phyloP scores from a whole-genome alignment of 2,113 vertebrate species.

The Psittacara wagleri region DNA sequence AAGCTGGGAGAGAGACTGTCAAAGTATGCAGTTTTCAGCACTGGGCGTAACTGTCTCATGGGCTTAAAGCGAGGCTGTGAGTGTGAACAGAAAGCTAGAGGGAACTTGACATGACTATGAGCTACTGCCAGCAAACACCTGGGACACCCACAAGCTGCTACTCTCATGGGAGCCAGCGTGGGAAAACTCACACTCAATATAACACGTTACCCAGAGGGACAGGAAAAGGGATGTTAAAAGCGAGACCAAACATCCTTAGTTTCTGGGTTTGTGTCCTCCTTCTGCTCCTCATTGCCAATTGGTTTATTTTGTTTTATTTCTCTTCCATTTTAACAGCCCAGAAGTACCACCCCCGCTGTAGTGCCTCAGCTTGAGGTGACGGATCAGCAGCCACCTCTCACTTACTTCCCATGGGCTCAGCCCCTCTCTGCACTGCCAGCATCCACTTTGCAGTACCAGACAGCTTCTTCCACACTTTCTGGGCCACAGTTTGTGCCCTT shows the following conservation, averaged over 20 bases:
- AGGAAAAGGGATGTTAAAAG: neutral
- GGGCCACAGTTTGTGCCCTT: slow-evolving; percentile 82
- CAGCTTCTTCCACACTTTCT: slow-evolving; percentile 73
- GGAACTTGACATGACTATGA: neutral
- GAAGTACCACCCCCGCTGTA: slow-evolving; percentile 65
- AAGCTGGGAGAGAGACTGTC: too few species aligned
- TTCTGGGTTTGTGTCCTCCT: neutral
- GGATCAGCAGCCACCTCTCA: slow-evolving; percentile 81
- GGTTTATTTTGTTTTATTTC: neutral
- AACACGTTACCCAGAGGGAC: neutral
- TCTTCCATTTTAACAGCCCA: slow-evolving; percentile 71
- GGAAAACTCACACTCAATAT: neutral
- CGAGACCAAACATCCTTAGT: neutral
- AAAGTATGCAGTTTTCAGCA: neutral
- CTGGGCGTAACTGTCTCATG: neutral
- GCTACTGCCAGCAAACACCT: neutral
- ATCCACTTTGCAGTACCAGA: slow-evolving; percentile 79
- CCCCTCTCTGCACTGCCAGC: slow-evolving; percentile 83
- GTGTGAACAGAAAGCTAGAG: neutral
- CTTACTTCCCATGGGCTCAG: slow-evolving; percentile 91
- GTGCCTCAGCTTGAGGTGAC: slow-evolving; percentile 83
- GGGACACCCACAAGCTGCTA: neutral
- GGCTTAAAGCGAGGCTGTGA: neutral
- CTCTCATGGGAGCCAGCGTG: neutral
- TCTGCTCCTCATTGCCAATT: rapidly evolving